Conservation (phyloP, 2,888 invertebrate genomes). For the Lysandra bellargus region DNA sequence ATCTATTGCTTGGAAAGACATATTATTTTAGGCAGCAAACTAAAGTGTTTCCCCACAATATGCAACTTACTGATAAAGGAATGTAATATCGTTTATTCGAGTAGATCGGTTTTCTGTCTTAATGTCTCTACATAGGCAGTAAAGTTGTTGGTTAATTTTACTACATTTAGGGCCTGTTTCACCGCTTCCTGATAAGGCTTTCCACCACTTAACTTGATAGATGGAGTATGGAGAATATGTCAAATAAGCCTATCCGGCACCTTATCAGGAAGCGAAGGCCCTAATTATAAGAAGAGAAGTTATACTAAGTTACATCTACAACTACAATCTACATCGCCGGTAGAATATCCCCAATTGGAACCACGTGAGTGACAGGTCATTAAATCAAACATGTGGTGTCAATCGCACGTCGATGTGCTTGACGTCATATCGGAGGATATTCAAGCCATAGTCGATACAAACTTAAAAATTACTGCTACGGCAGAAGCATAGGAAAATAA, state of each 20-base stretch:
- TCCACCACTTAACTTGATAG: no score
- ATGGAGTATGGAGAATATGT: no score
- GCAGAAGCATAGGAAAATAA: not conserved
- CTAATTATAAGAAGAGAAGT: no score
- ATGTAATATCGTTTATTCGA: no score
- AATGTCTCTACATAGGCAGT: no score
- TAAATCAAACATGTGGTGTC: slow-evolving; percentile 6
- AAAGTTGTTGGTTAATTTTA: no score
- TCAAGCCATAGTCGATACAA: not conserved
- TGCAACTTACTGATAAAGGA: no score
- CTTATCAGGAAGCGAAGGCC: no score
- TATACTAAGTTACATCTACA: not conserved
- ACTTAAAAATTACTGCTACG: not conserved
- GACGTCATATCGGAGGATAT: not conserved
- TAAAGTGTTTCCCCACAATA: not conserved
- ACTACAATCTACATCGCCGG: not conserved
- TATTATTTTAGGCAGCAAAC: not conserved
- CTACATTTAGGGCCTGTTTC: no score
- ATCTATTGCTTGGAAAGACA: not conserved
- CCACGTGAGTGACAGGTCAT: slow-evolving; percentile 13
- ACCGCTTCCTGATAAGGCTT: no score
- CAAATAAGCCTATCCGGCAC: no score
- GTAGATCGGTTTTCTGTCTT: no score
- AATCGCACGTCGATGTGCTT: not conserved
- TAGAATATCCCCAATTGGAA: not conserved